Evolutionary conservation across 2,797 vertebrate species (phyloP).

Genomic region (Mastacembelus armatus): DNA sequence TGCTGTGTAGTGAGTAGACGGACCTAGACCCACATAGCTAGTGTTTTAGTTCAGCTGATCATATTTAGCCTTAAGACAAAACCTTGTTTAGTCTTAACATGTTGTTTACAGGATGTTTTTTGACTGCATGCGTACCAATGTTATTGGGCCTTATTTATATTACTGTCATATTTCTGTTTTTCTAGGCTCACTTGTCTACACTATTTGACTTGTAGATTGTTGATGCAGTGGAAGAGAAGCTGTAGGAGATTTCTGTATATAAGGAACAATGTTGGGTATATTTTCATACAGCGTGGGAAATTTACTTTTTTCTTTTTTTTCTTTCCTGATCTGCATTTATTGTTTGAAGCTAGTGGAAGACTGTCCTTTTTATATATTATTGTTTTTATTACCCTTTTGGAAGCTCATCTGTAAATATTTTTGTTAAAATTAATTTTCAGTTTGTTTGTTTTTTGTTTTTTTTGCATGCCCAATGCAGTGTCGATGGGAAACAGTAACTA

Average conservation of each 20-base stretch:
- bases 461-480: constrained; percentile 81
- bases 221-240: constrained; percentile 38
- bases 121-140: constrained; percentile 82
- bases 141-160: constrained; percentile 83
- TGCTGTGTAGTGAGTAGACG: constrained; percentile 68
- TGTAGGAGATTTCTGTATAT: constrained; percentile 60
- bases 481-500: constrained; percentile 55
- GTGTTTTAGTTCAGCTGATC: constrained; percentile 69
- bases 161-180: constrained; percentile 56
- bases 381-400: constrained; percentile 79
- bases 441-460: constrained; percentile 55
- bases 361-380: constrained; percentile 75
- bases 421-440: constrained; percentile 76
- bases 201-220: constrained; percentile 47
- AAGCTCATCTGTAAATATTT: constrained; percentile 82
- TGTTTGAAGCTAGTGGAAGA: constrained; percentile 68
- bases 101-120: constrained; percentile 85
- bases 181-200: constrained; percentile 55
- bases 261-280: constrained; percentile 67
- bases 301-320: constrained; percentile 17
- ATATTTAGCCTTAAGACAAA: constrained; percentile 85
- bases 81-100: constrained; percentile 84
- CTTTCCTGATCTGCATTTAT: constrained; percentile 68
- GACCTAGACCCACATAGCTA: constrained; percentile 46
- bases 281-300: constrained; percentile 70